These are phyloP conservation scores for Lacerta bilineata DNA, from an alignment of 2,797 vertebrate genomes.

Conservation along the genomic window DNA sequence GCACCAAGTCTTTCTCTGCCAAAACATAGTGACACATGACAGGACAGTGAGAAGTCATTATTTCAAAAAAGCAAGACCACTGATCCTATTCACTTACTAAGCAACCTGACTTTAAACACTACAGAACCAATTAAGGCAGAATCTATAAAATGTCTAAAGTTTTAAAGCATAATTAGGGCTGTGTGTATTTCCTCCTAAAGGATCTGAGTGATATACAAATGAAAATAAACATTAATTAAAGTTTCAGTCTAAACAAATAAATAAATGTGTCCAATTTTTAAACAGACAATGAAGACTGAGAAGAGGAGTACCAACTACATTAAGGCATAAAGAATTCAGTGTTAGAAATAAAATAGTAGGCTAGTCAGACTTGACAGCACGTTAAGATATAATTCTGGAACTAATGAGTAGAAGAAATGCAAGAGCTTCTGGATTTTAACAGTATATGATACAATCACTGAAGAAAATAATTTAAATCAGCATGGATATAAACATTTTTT, in stretches of 20 bases:
- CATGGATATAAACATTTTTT: constrained; percentile 54
- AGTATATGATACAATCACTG: constrained; percentile 44
- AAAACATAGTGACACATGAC: background rate
- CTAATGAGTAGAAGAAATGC: constrained; percentile 26
- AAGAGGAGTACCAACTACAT: background rate
- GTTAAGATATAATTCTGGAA: constrained; percentile 39
- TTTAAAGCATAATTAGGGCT: background rate
- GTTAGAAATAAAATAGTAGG: constrained; percentile 10
- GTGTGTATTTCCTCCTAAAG: background rate
- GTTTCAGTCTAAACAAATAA: constrained; percentile 25
- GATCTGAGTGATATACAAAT: background rate
- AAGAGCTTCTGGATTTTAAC: constrained; percentile 37
- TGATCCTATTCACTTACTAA: background rate
- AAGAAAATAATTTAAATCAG: constrained; percentile 60
- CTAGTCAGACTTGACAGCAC: background rate
- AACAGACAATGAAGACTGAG: background rate
- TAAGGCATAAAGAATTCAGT: background rate
- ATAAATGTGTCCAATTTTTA: background rate
- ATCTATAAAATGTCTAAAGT: background rate
- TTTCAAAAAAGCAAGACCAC: constrained; percentile 5
- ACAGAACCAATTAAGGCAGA: background rate
- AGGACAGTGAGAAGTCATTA: background rate
- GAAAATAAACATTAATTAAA: constrained; percentile 11
- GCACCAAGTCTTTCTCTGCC: background rate
- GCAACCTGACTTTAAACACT: constrained; percentile 12